phyloP scores from a whole-genome alignment of 2,888 invertebrate genomes.

The Microctonus brassicae region DNA sequence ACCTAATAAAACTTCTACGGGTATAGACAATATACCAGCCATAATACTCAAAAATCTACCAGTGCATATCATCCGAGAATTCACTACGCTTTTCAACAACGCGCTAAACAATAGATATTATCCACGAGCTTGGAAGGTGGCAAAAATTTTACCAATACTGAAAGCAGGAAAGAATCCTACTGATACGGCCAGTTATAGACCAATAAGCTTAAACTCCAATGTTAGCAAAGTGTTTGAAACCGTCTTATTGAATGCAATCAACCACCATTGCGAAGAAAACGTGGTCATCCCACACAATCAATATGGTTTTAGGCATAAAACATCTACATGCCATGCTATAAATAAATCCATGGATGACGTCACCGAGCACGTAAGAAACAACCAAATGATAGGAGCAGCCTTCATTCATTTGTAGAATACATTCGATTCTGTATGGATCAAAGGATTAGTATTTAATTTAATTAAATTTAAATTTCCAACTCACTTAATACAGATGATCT shows the following conservation, averaged over 20 bases:
- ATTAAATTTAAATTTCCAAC: slow-evolving; percentile 11
- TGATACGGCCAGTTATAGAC: not conserved
- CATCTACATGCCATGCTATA: slow-evolving; percentile 24
- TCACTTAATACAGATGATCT: not conserved
- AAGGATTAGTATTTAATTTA: slow-evolving; percentile 21
- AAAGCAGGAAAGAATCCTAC: too few species aligned
- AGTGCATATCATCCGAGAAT: too few species aligned
- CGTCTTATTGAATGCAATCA: not conserved
- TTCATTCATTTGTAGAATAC: slow-evolving; percentile 30
- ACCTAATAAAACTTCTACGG: too few species aligned
- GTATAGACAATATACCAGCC: too few species aligned
- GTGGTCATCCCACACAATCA: slow-evolving; percentile 20
- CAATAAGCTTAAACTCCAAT: not conserved
- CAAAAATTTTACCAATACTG: too few species aligned
- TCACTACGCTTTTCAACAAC: too few species aligned
- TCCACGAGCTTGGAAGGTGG: too few species aligned
- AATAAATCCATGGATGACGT: slow-evolving; percentile 23
- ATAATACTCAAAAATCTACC: too few species aligned
- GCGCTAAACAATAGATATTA: too few species aligned
- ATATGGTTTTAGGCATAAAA: slow-evolving; percentile 19
- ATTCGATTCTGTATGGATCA: slow-evolving; percentile 26
- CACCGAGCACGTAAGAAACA: not conserved
- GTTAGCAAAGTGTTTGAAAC: slow-evolving; percentile 15
- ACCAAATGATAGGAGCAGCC: not conserved
- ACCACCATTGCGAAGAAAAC: not conserved